Conservation (phyloP, 1,140 invertebrate species). For the Myzus persicae region DNA sequence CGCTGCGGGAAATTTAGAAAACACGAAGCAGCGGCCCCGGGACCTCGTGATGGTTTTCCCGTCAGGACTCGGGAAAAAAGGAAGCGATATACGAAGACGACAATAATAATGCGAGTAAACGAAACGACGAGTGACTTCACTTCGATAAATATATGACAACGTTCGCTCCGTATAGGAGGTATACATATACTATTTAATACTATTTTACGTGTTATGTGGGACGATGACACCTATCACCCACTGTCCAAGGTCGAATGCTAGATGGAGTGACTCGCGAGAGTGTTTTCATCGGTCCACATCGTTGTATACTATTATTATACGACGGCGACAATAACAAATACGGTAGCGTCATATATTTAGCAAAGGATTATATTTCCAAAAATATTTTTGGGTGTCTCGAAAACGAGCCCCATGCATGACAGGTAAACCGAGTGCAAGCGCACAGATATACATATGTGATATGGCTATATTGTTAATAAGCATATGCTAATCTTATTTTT, state of each 20-base stretch:
- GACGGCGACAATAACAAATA: not conserved
- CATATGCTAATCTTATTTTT: no score
- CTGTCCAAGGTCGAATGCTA: not conserved
- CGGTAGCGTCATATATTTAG: not conserved
- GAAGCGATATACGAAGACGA: not conserved
- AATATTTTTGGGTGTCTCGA: not conserved
- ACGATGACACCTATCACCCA: not conserved
- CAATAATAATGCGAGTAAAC: not conserved
- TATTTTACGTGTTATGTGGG: not conserved
- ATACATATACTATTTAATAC: not conserved
- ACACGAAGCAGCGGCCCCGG: not conserved
- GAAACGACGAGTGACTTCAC: not conserved
- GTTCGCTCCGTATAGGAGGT: not conserved
- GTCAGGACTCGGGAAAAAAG: not conserved
- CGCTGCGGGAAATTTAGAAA: not conserved
- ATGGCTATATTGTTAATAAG: no score
- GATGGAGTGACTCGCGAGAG: not conserved
- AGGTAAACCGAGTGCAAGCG: no score
- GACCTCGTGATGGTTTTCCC: not conserved
- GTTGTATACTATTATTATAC: not conserved
- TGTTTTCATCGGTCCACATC: not conserved
- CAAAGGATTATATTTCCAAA: not conserved
- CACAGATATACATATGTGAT: no score
- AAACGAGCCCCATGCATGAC: not conserved
- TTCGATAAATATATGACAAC: no score